Base-by-base conservation (phyloP, 1,140 invertebrate species). In the Pseudomyrmex dendroicus region DNA sequence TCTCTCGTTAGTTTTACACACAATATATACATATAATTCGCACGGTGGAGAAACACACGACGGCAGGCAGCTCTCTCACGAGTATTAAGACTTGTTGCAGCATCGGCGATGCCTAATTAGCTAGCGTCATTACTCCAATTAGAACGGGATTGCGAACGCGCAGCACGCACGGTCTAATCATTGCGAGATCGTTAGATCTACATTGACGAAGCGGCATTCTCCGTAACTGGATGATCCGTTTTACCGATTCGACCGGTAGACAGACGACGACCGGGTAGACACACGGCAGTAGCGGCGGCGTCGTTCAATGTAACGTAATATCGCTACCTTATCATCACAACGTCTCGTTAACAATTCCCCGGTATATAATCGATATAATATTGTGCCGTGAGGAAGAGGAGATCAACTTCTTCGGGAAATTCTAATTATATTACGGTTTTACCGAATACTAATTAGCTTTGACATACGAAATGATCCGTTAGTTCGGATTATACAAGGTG, bases 301-400 rank as follows among this genome's bases (percentile, higher is more conserved):
- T 44, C n/a, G 72, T 70, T 83, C 73, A 86, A 84, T 85, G 86
- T 88, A 85, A 88, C 78, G 73, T 83, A 76, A 89, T 86, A 77
- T 86, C 78, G 63, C 74, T 64, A 73, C 68, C 84, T 88, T 84
- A 73, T 25, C 68, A 67, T 77, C 57, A 48, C 80, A 77, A 57
- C 73, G 67, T 66, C 64, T 88, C 86, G 62, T 88, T 88, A 88
- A 88, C 77, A 54, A 78, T 10, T 67, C 67, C 25, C 25, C 50
- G 54, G 44, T 35, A 35, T 64, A 70, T 82, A 88, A 88, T 88
- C 59, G 84, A 87, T 77, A 73, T n/a, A 46, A 20, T 46, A 46
- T 67, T 64, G 44, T 10, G 2, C 20, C 17, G 13, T 5, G 64
- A 61, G n/a, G 57, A 48, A 64, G 76, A 61, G n/a, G 57, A 57